Base-by-base conservation (phyloP, 1,140 invertebrate species). In the Lineus longissimus region DNA sequence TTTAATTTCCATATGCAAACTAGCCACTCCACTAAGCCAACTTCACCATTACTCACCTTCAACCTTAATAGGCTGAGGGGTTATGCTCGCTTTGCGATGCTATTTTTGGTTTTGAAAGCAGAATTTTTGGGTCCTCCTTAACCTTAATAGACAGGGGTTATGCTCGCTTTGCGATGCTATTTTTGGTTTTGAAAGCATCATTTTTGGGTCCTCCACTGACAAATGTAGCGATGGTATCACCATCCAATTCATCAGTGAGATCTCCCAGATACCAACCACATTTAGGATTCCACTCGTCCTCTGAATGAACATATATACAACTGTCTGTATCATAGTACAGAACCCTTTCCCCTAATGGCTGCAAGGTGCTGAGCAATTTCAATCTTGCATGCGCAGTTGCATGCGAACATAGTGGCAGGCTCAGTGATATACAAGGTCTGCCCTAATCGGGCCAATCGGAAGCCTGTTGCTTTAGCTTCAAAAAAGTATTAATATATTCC, bases 271-370 rank as follows among this genome's bases (percentile, higher is more conserved):
- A 74, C 27, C 59, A 54, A 25, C 76, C 76, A 9, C 64, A 65
- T 2, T 64, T 63, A 25, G 68, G 70, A 58, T 40, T 69, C 62
- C 36, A 67, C 55, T 15, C 55, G 64, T 6, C 2, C 7, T 22
- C n/a, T 27, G 31, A 65, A 11, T 65, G 56, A 1, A 71, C 27
- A 58, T 73, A 80, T 33, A 79, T 71, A 25, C 76, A 45, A 19
- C 61, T 68, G 65, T 83, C 82, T 2, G 81, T 84, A 62, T 83
- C 82, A 31, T 68, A 77, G 63, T 84, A 83, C 2, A 82, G 55
- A 2, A 76, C 75, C 31, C 72, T 58, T 0, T 68, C 43, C 22
- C 66, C 70, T 13, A 83, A 55, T 29, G 64, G 57, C 68, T 81
- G 70, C 15, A 83, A 60, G 57, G 75, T 73, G 15, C 59, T 55